Evolutionary conservation across 2,888 invertebrate genomes (phyloP).

Genomic region (Drosophila lacicola): DNA sequence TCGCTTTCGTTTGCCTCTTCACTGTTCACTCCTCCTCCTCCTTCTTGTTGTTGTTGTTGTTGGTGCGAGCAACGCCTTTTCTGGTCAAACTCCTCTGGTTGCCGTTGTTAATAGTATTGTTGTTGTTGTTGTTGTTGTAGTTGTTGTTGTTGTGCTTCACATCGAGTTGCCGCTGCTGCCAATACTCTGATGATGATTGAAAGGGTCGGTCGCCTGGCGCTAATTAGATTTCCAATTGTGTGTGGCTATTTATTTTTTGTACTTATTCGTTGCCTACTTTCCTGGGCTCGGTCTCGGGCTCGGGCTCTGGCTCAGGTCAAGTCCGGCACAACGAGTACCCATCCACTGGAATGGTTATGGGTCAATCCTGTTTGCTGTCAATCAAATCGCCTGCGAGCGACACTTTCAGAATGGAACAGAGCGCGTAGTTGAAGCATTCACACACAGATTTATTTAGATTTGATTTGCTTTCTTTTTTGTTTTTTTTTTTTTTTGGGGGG

Average conservation of each 20-base stretch:
- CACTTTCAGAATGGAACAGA: conserved; percentile 26
- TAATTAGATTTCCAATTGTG: conserved; percentile 70
- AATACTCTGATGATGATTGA: conserved; percentile 50
- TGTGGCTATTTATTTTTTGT: conserved; percentile 8
- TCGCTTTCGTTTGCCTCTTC: conserved; percentile 57
- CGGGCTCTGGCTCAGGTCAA: conserved; percentile 3
- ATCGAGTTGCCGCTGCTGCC: conserved; percentile 30
- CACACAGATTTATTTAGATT: conserved; percentile 15
- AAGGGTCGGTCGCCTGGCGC: conserved; percentile 38
- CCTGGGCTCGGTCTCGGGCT: not conserved
- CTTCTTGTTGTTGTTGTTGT: conserved; percentile 12
- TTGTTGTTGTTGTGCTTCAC: conserved; percentile 15
- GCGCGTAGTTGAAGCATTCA: conserved; percentile 11
- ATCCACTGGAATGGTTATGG: conserved; percentile 17
- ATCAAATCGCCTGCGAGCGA: conserved; percentile 30
- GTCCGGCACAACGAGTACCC: conserved; percentile 20
- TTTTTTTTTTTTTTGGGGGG: not conserved
- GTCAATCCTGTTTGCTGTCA: conserved; percentile 26
- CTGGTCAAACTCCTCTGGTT: conserved; percentile 2
- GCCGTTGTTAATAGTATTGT: conserved; percentile 15
- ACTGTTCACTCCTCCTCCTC: not conserved
- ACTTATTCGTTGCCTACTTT: conserved; percentile 38
- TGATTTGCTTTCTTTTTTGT: conserved; percentile 30
- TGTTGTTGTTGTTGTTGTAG: conserved; percentile 3
- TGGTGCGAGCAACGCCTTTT: conserved; percentile 26